Base-by-base conservation (phyloP, 2,797 vertebrate genomes). In the Pachyuromys duprasi region DNA sequence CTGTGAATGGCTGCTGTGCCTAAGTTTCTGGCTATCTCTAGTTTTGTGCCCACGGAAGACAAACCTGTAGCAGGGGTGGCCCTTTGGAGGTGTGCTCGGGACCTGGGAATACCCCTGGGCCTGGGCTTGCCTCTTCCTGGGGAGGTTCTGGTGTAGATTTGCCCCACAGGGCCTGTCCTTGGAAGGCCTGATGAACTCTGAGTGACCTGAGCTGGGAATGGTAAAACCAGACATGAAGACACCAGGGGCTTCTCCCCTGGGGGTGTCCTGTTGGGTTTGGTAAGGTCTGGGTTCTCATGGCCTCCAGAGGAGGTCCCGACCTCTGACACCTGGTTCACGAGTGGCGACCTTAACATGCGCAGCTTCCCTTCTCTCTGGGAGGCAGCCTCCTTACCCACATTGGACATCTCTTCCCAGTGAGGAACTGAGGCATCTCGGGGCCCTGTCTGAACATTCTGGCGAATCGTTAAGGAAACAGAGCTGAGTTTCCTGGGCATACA, bases 381-480 rank as follows among this genome's bases (percentile, higher is more conserved):
- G 20, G 72, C 45, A 8, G 84, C 83, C 81, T 97, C 74, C 45
- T 45, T 70, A 62, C 84, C 67, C 1, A 8, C 80, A 45, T 76
- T 20, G n/a, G 90, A n/a, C 81, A 78, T 9, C 80, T 97, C 92
- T 63, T 93, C 96, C 91, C 82, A 95, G 39, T 39, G 92, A 92
- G 90, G 90, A 76, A 72, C 84, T 3, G 24, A 70, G 60, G 28
- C 83, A 17, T n/a, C 95, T 87, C 93, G 93, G 94, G 84, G 49
- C 17, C 22, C 31, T 0, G 4, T 20, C 57, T 91, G 78, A 0
- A 94, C 95, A 0, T 93, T 97, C 53, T 69, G 96, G n/a, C 63
- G 78, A 83, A 99, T 96, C 0, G 97, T 98, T 72, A 99, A 92
- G 0, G 97, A 98, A 70, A 98, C 97, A 36, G 98, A 98, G 90